A percentile compares a stretch with the other conserved stretches of the same genome.
These are phyloP conservation scores for Aphelenchoides bicaudatus DNA, from an alignment of 2,888 invertebrate species.

Conservation along the genomic window DNA sequence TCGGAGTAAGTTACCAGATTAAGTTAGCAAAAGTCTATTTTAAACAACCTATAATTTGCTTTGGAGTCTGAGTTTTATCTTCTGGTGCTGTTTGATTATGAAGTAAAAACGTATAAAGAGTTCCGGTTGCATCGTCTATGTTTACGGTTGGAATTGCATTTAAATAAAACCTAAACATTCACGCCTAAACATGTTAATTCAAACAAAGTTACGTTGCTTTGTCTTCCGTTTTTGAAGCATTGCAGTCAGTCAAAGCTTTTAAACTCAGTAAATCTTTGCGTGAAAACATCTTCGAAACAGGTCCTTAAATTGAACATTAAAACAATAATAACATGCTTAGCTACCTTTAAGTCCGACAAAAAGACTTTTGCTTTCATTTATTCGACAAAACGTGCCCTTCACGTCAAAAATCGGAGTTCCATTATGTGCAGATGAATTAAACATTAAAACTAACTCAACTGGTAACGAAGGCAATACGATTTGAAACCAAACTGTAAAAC, in stretches of 20 bases:
- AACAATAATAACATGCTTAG: not conserved
- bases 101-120: constrained; percentile 7
- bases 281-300: constrained; percentile 7
- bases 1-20: too few species aligned
- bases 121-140: not conserved
- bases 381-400: constrained; percentile 7
- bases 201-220: not conserved
- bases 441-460: constrained; percentile 11
- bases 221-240: not conserved
- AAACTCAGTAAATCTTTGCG: constrained; percentile 15
- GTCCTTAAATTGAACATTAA: not conserved
- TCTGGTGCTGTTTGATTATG: not conserved
- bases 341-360: constrained; percentile 13
- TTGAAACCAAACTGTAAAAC: too few species aligned
- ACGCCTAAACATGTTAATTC: not conserved
- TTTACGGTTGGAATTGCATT: constrained; percentile 12
- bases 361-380: not conserved
- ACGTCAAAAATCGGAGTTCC: constrained; percentile 3
- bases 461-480: constrained; percentile 6
- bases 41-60: too few species aligned
- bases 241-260: constrained; percentile 13
- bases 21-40: too few species aligned
- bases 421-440: constrained; percentile 11
- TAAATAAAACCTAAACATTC: not conserved
- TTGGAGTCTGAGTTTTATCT: not conserved